Percentiles rank a stretch among this genome's conserved stretches.
Evolutionary conservation across 2,113 vertebrate genomes (phyloP).

Genomic region (Pelecanus crispus): DNA sequence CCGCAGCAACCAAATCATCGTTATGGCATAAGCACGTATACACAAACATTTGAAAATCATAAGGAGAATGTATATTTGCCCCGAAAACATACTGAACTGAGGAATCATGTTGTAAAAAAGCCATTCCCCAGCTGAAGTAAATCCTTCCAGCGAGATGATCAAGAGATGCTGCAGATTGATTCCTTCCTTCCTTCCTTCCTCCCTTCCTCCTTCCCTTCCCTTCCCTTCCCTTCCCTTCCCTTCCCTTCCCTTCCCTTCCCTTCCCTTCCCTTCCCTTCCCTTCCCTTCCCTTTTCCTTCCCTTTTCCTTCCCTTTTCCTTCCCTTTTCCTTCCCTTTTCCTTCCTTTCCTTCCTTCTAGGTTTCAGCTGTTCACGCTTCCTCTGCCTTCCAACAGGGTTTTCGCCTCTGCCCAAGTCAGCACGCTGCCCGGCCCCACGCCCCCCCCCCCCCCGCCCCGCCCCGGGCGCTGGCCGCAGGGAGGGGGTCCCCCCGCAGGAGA

Average conservation of each 20-base stretch:
- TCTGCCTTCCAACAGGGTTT: neutral
- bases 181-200: neutral
- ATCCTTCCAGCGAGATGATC: neutral
- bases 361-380: neutral
- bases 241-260: neutral
- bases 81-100: neutral
- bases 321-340: too few species aligned
- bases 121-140: neutral
- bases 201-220: neutral
- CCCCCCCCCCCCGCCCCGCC: too few species aligned
- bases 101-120: neutral
- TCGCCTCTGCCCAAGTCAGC: neutral
- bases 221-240: neutral
- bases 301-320: too few species aligned
- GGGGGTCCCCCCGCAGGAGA: neutral
- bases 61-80: neutral
- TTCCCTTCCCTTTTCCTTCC: too few species aligned
- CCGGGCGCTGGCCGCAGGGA: too few species aligned
- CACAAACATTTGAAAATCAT: neutral
- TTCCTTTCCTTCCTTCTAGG: neutral
- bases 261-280: neutral
- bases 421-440: accelerated
- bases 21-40: neutral
- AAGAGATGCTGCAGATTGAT: neutral
- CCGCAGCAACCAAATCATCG: neutral